These are phyloP conservation scores for Drosophila melanosoma DNA, from an alignment of 2,888 invertebrate species.

Conservation along the genomic window DNA sequence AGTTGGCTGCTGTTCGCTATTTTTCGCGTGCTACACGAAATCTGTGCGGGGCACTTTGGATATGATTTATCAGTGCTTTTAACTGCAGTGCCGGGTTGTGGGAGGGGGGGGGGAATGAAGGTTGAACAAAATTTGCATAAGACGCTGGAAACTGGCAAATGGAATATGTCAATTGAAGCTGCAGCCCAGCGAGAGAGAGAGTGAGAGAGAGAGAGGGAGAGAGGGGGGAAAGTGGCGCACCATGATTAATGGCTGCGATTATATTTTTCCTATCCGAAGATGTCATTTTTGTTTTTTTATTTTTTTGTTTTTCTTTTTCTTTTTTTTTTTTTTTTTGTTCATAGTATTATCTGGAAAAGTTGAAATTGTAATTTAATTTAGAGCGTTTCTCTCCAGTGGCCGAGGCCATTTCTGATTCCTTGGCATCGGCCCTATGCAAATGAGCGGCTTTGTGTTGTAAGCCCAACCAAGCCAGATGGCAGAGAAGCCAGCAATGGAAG, in stretches of 20 bases:
- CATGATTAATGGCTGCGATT: slow-evolving; percentile 78
- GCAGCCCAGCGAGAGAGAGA: slow-evolving; percentile 25
- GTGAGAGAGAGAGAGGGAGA: not conserved
- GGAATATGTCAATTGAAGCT: slow-evolving; percentile 78
- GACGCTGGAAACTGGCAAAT: slow-evolving; percentile 53
- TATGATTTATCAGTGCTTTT: slow-evolving; percentile 83
- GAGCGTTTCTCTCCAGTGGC: slow-evolving; percentile 51
- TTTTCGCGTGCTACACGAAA: slow-evolving; percentile 46
- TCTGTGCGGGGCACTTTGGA: slow-evolving; percentile 58
- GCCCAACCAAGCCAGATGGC: slow-evolving; percentile 38
- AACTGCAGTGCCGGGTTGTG: slow-evolving; percentile 59
- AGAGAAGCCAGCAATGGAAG: slow-evolving; percentile 26
- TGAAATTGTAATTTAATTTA: slow-evolving; percentile 80
- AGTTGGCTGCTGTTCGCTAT: slow-evolving; percentile 10
- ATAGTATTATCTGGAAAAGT: slow-evolving; percentile 58
- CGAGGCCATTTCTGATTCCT: slow-evolving; percentile 46
- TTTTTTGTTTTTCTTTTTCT: slow-evolving; percentile 6
- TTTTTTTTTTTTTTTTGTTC: slow-evolving; percentile 22
- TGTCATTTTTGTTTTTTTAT: slow-evolving; percentile 17
- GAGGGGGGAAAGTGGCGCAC: slow-evolving; percentile 28
- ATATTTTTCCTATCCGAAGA: slow-evolving; percentile 34
- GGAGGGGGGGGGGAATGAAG: not conserved
- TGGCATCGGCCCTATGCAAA: slow-evolving; percentile 61
- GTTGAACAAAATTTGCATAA: slow-evolving; percentile 34
- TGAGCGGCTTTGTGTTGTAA: slow-evolving; percentile 66